Conservation (phyloP, 2,888 invertebrate genomes). For the Himalopsyche kuldschensis region DNA sequence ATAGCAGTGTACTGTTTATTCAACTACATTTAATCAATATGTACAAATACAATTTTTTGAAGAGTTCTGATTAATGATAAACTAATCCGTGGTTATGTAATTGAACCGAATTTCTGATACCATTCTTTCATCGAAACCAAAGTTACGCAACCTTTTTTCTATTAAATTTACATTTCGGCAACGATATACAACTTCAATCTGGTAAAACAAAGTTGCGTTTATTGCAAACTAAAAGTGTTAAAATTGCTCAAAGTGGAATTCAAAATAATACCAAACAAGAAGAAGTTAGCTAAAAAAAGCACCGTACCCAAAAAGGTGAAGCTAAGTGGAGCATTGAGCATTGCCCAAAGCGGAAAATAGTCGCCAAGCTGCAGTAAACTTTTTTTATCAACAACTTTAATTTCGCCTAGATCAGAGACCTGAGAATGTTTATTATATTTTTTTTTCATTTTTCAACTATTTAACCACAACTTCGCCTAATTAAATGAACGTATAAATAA, state of each 20-base stretch:
- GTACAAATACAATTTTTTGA: too few species aligned
- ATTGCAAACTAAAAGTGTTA: neutral
- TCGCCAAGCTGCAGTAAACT: neutral
- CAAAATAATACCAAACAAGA: too few species aligned
- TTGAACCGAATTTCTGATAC: neutral
- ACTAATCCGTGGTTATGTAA: too few species aligned
- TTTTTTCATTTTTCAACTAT: too few species aligned
- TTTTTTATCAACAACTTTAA: neutral
- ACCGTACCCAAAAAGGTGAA: neutral
- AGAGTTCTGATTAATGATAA: too few species aligned
- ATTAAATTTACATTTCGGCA: neutral
- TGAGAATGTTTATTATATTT: too few species aligned
- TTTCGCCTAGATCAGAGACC: too few species aligned
- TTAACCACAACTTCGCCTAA: too few species aligned
- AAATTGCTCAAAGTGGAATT: neutral
- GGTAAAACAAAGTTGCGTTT: neutral
- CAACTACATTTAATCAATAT: too few species aligned
- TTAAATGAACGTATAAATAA: too few species aligned
- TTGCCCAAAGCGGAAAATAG: neutral
- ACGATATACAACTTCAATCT: neutral
- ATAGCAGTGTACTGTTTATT: too few species aligned
- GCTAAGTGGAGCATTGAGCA: neutral
- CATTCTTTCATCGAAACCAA: neutral
- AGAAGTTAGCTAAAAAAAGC: neutral
- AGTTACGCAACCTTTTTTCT: neutral